Percentiles rank a stretch among this genome's conserved stretches.
phyloP scores from a whole-genome alignment of 2,888 invertebrate genomes.

The Ichneumoninae sp. region DNA sequence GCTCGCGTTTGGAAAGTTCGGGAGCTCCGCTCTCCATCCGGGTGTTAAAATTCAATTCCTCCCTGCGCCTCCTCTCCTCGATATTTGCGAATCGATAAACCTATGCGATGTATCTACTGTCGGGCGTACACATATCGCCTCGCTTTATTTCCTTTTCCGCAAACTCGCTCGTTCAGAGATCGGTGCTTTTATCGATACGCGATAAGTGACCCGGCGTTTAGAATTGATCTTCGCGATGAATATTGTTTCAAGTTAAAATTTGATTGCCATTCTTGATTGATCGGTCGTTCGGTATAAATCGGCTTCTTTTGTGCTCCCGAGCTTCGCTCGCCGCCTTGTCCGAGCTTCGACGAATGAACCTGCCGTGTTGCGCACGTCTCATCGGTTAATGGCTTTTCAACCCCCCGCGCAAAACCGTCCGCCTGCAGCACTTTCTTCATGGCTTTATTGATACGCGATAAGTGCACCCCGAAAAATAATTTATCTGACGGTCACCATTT shows the following conservation, averaged over 20 bases:
- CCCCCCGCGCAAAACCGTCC: neutral
- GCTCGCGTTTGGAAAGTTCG: conserved; percentile 16
- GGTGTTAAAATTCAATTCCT: conserved; percentile 55
- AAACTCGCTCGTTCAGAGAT: neutral
- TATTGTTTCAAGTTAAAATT: neutral
- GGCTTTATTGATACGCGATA: neutral
- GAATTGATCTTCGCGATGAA: neutral
- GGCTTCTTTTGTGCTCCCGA: no score
- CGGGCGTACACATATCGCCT: neutral
- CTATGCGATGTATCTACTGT: neutral
- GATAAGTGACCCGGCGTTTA: neutral
- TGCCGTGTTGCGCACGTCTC: neutral
- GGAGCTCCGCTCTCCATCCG: conserved; percentile 3
- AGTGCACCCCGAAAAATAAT: no score
- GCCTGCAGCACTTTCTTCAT: neutral
- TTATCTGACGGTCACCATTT: no score
- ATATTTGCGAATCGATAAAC: conserved; percentile 36
- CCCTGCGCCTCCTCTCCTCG: conserved; percentile 23
- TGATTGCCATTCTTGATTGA: no score
- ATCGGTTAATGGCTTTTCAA: conserved; percentile 56
- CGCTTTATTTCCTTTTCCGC: neutral
- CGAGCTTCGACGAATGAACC: neutral
- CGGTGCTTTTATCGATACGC: neutral
- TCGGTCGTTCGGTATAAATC: no score
- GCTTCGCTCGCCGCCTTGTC: neutral